Base-by-base conservation (phyloP, 2,113 vertebrate genomes). In the Ceyx margarethae region DNA sequence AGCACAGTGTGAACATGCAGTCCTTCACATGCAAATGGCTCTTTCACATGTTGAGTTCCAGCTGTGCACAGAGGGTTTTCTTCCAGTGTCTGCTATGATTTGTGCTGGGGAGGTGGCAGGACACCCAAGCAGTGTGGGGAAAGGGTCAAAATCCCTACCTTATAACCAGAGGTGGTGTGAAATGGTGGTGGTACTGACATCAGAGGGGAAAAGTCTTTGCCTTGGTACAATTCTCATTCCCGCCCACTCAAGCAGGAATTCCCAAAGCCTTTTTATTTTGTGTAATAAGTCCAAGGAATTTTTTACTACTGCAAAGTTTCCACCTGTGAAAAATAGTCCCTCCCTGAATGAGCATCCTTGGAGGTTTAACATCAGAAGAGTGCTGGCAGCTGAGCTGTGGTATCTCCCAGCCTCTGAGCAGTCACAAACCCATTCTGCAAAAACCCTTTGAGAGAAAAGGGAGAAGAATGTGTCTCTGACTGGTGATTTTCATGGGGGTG, bases 201-300 rank as follows among this genome's bases (percentile, higher is more conserved):
- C 69, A 75, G 80, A 85, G 66, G n/a, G 31, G 37, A 37, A 81
- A 71, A 53, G 64, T 78, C 67, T 93, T 75, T 91, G 50, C 69
- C 33, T 92, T 54, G 51, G 71, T 81, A 40, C 64, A 79, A 4
- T 81, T 94, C 40, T 86, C 20, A 31, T 85, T 92, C 50, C 66
- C 51, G 26, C 92, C 64, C 82, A 67, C 85, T 91, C 72, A 51
- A 60, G 46, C 42, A 82, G 51, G 84, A 91, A 69, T 92, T 94
- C 81, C 91, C 51, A 74, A 76, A 74, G 89, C 43, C 21, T 76
- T 93, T 93, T 90, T 76, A 21, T 69, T 77, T 26, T 46, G 16
- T 58, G 9, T 62, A 13, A 51, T 31, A 88, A 33, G 20, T 69
- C 54, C 19, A n/a, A 66, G 58, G 43, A 53, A 4, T 35, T 72